A percentile compares a stretch with the other conserved stretches of the same genome.
These are phyloP conservation scores for Cynaeus angustus DNA, from an alignment of 2,888 invertebrate species.

Conservation along the genomic window DNA sequence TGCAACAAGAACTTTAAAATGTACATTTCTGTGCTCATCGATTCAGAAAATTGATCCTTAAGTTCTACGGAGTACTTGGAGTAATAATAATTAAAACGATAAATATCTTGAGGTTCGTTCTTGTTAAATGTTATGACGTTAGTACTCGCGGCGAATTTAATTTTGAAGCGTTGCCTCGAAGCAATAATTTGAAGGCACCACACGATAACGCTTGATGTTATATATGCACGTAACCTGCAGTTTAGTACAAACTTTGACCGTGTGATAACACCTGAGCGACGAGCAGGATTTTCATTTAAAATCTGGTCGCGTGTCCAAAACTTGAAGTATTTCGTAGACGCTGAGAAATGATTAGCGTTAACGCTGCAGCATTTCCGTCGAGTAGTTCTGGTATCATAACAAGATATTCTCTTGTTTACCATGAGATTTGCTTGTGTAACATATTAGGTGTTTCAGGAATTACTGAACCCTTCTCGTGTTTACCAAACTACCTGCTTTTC, in stretches of 20 bases:
- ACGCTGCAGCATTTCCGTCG: conserved; percentile 32
- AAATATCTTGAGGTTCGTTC: conserved; percentile 35
- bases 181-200: conserved; percentile 47
- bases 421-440: conserved; percentile 49
- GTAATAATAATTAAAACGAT: conserved; percentile 39
- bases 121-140: conserved; percentile 35
- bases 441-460: conserved; percentile 51
- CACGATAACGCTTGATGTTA: conserved; percentile 43
- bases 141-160: conserved; percentile 43
- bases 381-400: conserved; percentile 48
- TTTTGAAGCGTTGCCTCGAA: conserved; percentile 39
- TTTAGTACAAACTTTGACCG: conserved; percentile 45
- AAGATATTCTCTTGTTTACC: conserved; percentile 51
- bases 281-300: conserved; percentile 35
- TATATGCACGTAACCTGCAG: conserved; percentile 18
- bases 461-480: conserved; percentile 50
- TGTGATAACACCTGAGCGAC: conserved; percentile 44
- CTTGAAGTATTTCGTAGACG: background rate
- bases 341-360: conserved; percentile 46
- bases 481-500: conserved; percentile 38
- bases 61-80: conserved; percentile 6
- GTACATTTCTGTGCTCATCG: background rate
- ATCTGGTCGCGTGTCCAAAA: conserved; percentile 41
- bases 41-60: conserved; percentile 9
- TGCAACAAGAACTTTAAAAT: background rate